Base-by-base conservation (phyloP, 2,113 vertebrate genomes). In the Larimichthys polyactis region DNA sequence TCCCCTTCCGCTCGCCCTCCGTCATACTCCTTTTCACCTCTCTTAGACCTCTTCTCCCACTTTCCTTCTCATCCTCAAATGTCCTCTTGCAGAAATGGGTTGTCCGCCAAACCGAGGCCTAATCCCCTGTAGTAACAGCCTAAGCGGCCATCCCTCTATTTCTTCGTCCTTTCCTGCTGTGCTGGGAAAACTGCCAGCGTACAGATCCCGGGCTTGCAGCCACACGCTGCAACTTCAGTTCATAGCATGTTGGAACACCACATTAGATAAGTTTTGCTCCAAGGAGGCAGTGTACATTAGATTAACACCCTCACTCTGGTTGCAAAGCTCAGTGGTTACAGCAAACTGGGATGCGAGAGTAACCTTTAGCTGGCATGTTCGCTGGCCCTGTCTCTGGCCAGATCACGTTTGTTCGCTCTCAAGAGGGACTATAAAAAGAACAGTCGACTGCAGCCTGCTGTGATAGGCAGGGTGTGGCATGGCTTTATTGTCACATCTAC, bases 351-450 rank as follows among this genome's bases (percentile, higher is more conserved):
- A 84, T 36, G 54, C 73, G 77, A 54, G 79, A 78, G 82, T 71
- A 12, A 51, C 84, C 78, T 43, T 67, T 22, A 75, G 86, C 85
- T 73, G 78, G 67, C 54, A 69, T 2, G 27, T 48, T 58, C 72
- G 78, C 70, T 58, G 36, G 82, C 62, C 65, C 69, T 83, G 68
- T 66, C 79, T 78, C 68, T 80, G 85, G 84, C 84, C 86, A 58
- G 76, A 85, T 87, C 89, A 86, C 64, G 72, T 81, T 89, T 11
- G 12, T 78, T 65, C 40, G 81, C 83, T 88, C 89, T 81, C 69
- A 51, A 49, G 57, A 89, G 78, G 55, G 82, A 84, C 90, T 91
- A 90, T 90, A 91, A 93, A 93, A 93, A 93, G 89, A 87, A 85
- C 83, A 85, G 83, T 75, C 75, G 55, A 54, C 86, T 72, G 83